Evolutionary conservation across 2,113 vertebrate genomes (phyloP).

Genomic region (Bujurquina vittata): DNA sequence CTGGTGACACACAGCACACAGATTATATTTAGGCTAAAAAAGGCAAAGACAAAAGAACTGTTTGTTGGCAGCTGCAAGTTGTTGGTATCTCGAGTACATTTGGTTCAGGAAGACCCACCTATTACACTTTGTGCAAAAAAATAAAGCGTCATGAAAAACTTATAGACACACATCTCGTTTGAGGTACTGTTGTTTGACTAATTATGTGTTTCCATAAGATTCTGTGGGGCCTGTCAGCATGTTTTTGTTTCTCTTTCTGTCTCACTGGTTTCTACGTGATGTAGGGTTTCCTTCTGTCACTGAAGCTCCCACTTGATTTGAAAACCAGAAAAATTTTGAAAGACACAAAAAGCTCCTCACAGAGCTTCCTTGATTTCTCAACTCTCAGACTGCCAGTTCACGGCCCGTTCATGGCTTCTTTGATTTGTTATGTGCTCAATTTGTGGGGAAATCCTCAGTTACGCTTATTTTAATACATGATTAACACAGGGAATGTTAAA

Average conservation of each 20-base stretch:
- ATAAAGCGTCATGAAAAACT: not conserved
- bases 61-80: not conserved
- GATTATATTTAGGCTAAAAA: not conserved
- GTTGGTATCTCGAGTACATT: not conserved
- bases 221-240: not conserved
- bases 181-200: not conserved
- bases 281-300: not conserved
- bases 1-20: not conserved
- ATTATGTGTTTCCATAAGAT: not conserved
- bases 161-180: not conserved
- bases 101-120: not conserved
- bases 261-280: not conserved
- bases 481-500: not conserved
- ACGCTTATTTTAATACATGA: not conserved
- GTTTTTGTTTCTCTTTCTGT: not conserved
- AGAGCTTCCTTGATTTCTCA: not conserved
- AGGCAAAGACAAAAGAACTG: not conserved
- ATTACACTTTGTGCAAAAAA: not conserved
- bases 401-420: not conserved
- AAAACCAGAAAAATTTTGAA: not conserved
- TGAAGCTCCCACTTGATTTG: not conserved
- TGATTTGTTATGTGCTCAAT: not conserved
- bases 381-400: not conserved
- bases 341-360: not conserved
- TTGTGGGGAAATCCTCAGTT: not conserved